Evolutionary conservation across 2,113 vertebrate genomes (phyloP).

Genomic region (Centropus unirufus): DNA sequence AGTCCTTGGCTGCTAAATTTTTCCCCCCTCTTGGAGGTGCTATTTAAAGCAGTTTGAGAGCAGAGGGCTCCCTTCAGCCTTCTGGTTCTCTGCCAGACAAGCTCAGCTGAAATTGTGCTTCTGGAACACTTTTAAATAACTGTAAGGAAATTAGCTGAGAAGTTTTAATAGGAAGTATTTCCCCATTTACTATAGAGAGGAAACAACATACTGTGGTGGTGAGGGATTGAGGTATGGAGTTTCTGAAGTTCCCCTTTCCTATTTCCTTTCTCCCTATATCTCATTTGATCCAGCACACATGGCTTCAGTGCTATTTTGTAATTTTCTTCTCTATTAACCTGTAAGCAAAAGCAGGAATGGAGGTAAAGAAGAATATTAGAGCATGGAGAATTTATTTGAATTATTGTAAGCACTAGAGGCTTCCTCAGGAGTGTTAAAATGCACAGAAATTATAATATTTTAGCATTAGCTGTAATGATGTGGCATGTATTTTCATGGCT

Average conservation of each 20-base stretch:
- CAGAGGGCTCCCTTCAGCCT: not conserved
- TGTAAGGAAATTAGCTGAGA: not conserved
- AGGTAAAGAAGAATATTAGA: not conserved
- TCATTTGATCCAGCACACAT: not conserved
- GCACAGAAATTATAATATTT: not conserved
- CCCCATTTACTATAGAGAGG: not conserved
- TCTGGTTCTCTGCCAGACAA: not conserved
- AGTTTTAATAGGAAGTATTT: not conserved
- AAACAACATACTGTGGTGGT: accelerated
- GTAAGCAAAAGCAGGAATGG: not conserved
- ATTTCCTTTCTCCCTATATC: not conserved
- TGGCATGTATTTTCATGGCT: not conserved
- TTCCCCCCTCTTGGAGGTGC: not conserved
- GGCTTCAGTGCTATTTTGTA: not conserved
- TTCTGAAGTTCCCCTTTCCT: not conserved
- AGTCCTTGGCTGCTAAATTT: not conserved
- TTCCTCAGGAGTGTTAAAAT: not conserved
- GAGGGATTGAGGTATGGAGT: not conserved
- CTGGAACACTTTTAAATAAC: not conserved
- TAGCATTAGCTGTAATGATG: not conserved
- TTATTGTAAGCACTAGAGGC: not conserved
- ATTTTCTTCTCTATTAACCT: not conserved
- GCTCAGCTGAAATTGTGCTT: not conserved
- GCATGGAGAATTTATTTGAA: not conserved
- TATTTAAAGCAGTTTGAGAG: not conserved